Conservation (phyloP, 2,888 invertebrate species). For the Molorchus minor region DNA sequence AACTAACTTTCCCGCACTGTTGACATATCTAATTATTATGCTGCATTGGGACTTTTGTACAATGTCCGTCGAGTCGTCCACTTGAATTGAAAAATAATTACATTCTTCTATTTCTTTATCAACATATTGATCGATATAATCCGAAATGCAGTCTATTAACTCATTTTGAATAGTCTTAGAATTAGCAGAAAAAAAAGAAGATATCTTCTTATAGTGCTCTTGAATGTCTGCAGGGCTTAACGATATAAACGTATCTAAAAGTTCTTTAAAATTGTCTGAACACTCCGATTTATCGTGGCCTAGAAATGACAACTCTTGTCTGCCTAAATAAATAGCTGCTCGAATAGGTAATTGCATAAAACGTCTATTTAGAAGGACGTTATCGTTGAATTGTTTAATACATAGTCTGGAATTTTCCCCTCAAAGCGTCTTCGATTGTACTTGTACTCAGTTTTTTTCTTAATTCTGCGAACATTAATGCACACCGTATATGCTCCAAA, state of each 20-base stretch:
- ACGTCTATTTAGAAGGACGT: too few species aligned
- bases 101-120: neutral
- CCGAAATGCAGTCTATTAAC: neutral
- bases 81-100: neutral
- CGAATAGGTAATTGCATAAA: too few species aligned
- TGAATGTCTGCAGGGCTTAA: slow-evolving; percentile 4
- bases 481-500: too few species aligned
- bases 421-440: neutral
- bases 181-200: slow-evolving; percentile 2
- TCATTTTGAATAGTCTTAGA: slow-evolving; percentile 3
- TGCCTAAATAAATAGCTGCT: too few species aligned
- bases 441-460: too few species aligned
- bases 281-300: neutral
- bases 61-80: slow-evolving; percentile 1
- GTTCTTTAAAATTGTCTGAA: neutral
- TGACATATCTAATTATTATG: slow-evolving; percentile 1
- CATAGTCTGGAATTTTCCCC: neutral
- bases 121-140: neutral
- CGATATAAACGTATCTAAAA: too few species aligned
- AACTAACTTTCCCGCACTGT: neutral
- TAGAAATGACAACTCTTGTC: neutral
- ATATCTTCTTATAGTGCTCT: slow-evolving; percentile 1
- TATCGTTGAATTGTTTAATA: too few species aligned
- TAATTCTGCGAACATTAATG: too few species aligned
- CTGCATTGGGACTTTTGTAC: neutral